Evolutionary conservation across 2,888 invertebrate species (phyloP).

Genomic region (Keiferia lycopersicella): DNA sequence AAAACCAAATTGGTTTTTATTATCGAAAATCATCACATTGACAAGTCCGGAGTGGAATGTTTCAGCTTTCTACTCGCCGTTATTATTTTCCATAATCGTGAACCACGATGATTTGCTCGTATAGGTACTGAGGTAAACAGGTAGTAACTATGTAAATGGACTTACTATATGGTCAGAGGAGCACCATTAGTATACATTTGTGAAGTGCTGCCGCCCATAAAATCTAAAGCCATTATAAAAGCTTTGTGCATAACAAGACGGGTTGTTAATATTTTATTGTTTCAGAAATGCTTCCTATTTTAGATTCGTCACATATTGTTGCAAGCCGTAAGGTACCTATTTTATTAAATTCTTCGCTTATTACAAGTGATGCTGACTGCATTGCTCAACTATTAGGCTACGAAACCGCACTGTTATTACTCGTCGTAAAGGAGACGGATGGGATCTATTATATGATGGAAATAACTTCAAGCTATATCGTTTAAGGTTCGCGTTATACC

Average conservation of each 20-base stretch:
- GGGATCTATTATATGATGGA: slow-evolving; percentile 11
- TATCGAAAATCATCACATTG: slow-evolving; percentile 38
- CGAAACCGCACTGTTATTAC: slow-evolving; percentile 30
- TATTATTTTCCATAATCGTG: slow-evolving; percentile 43
- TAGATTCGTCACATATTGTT: slow-evolving; percentile 15
- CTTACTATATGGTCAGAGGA: slow-evolving; percentile 7
- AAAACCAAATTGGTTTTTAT: slow-evolving; percentile 45
- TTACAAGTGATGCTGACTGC: slow-evolving; percentile 27
- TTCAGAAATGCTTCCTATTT: slow-evolving; percentile 11
- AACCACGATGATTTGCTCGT: slow-evolving; percentile 26
- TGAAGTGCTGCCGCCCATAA: slow-evolving; percentile 16
- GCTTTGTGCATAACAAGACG: slow-evolving; percentile 17
- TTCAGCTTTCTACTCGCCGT: slow-evolving; percentile 47
- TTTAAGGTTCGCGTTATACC: neutral
- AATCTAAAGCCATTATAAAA: slow-evolving; percentile 13
- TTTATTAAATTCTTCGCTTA: slow-evolving; percentile 29
- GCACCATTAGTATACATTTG: slow-evolving; percentile 22
- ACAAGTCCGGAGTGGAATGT: slow-evolving; percentile 36
- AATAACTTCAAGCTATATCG: slow-evolving; percentile 15
- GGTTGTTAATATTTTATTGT: slow-evolving; percentile 19
- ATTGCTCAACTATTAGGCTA: slow-evolving; percentile 30
- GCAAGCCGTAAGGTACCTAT: slow-evolving; percentile 3
- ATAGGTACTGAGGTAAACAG: slow-evolving; percentile 15
- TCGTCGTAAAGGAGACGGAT: slow-evolving; percentile 24
- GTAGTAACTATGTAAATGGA: slow-evolving; percentile 21